These are phyloP conservation scores for Pachyramphus minor DNA, from an alignment of 2,113 vertebrate species.

Conservation along the genomic window DNA sequence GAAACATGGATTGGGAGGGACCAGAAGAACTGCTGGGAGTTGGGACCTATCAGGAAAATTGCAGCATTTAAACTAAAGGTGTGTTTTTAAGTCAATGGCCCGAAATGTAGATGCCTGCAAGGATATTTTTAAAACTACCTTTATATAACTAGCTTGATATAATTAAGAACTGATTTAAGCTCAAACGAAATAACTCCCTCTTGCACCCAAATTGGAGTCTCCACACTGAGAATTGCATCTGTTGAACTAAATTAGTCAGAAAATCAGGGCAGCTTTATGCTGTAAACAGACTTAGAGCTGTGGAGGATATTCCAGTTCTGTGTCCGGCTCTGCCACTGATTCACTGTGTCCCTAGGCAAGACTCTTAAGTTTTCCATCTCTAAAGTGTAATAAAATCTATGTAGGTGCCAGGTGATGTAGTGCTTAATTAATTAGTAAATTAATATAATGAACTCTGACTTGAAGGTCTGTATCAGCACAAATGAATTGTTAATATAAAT, in stretches of 20 bases:
- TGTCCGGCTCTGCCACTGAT: constrained; percentile 55
- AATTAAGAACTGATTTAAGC: constrained; percentile 60
- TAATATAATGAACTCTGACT: constrained; percentile 50
- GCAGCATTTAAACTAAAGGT: constrained; percentile 22
- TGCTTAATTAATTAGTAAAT: constrained; percentile 57
- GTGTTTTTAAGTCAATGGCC: constrained; percentile 8
- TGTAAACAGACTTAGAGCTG: constrained; percentile 4
- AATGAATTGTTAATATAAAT: constrained; percentile 65
- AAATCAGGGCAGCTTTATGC: constrained; percentile 42
- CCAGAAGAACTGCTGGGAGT: not conserved
- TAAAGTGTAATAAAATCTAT: constrained; percentile 40
- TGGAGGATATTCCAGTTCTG: constrained; percentile 26
- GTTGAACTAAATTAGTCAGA: constrained; percentile 49
- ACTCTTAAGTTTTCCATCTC: constrained; percentile 54
- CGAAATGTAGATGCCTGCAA: not conserved
- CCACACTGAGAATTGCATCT: constrained; percentile 38
- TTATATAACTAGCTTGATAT: constrained; percentile 47
- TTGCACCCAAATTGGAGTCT: constrained; percentile 49
- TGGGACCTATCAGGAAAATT: not conserved
- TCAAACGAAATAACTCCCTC: constrained; percentile 45
- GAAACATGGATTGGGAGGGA: not conserved
- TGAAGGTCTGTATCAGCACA: constrained; percentile 65
- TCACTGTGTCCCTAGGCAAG: constrained; percentile 62
- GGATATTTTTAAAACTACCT: constrained; percentile 42
- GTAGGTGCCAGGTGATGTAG: constrained; percentile 15